Conservation (phyloP, 2,888 invertebrate species). For the Lasioglossum pauxillum region DNA sequence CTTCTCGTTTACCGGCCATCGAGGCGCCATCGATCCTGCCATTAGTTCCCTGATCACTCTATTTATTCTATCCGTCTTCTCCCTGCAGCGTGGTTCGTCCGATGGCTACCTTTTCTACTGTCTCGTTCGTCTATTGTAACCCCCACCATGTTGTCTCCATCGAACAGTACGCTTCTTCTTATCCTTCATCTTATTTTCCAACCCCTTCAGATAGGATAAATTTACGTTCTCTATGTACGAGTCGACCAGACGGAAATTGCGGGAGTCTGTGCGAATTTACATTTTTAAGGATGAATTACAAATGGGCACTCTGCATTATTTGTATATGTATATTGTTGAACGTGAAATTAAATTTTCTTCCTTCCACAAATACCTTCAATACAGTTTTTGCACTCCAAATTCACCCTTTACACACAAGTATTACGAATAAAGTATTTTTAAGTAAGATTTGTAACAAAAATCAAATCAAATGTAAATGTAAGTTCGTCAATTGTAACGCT, state of each 20-base stretch:
- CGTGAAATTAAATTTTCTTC: too few relatives aligned
- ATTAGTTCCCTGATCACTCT: constrained; percentile 31
- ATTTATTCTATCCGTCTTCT: constrained; percentile 12
- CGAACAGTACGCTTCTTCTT: not conserved
- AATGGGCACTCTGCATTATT: not conserved
- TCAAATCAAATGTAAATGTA: too few relatives aligned
- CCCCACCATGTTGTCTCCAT: not conserved
- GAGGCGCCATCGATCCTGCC: constrained; percentile 21
- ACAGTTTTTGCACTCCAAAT: too few relatives aligned
- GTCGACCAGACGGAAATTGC: not conserved
- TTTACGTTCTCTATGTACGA: not conserved
- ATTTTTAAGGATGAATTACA: not conserved
- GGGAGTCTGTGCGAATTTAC: not conserved
- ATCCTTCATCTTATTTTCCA: not conserved
- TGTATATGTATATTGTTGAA: not conserved
- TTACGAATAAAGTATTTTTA: too few relatives aligned
- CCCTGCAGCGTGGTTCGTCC: not conserved
- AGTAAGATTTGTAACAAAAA: too few relatives aligned
- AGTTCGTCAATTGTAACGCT: not conserved
- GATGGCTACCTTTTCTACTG: not conserved
- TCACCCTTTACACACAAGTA: too few relatives aligned
- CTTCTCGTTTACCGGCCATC: constrained; percentile 10
- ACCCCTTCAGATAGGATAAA: not conserved
- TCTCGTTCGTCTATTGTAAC: not conserved
- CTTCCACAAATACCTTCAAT: too few relatives aligned